Evolutionary conservation across 2,888 invertebrate genomes (phyloP), one percentile per base, ranked within the genome.

Genomic region (Lampropteryx suffumata): DNA sequence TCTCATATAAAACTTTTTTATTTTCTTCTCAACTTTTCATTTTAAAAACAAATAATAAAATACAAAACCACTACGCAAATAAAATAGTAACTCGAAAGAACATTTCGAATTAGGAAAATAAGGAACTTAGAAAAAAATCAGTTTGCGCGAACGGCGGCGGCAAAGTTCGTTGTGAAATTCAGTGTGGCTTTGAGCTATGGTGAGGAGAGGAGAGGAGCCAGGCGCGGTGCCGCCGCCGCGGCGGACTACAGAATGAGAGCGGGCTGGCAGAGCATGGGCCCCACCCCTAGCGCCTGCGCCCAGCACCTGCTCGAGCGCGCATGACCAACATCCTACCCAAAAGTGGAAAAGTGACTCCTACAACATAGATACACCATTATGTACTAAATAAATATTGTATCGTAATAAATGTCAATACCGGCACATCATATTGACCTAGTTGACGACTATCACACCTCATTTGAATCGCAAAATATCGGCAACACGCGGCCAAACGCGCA

Each of bases 271-370:
- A 73, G 65, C 53, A 48, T 68, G 76, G 86, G 87, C 84, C 80
- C 88, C 88, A 86, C 90, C 90, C 90, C 87, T 84, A 69, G 80
- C 85, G 88, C 84, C 81, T 42, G 88, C 90, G 87, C 79, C 62
- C 59, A 73, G 53, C 57, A 41, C 59, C 46, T 41, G 59, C 65
- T 30, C 73, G 73, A 78, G 55, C 65, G 87, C 89, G 89, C 90
- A 89, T 86, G 90, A 81, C 82, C 82, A 77, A 82, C 86, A 82
- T 84, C 89, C 89, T 84, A 87, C 88, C 76, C 77, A 82, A 85
- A 89, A 87, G 80, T 88, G 78, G 82, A 88, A 88, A 88, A 89
- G 89, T 82, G 88, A 90, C 89, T 90, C 89, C 89, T 90, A 84
- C 88, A 84, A 76, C 76, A 77, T 82, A 89, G 82, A 84, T 86